Conservation (phyloP, 2,113 vertebrate species). For the Buteo buteo region DNA sequence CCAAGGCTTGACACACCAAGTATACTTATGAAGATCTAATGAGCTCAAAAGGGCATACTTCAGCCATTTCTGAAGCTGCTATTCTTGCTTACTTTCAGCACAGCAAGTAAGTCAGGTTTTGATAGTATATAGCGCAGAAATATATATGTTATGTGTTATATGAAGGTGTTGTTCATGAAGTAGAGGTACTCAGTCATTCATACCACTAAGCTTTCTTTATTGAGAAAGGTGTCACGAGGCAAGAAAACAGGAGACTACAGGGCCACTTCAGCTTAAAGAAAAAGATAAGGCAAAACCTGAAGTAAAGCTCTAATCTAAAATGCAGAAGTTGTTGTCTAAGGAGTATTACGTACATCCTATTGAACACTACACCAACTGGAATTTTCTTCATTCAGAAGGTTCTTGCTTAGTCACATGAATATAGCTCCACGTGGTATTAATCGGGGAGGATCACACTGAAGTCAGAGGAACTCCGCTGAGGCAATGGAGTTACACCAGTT, state of each 20-base stretch:
- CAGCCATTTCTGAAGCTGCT: neutral
- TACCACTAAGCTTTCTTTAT: neutral
- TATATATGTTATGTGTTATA: neutral
- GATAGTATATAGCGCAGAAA: neutral
- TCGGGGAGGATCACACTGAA: neutral
- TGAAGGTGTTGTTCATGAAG: neutral
- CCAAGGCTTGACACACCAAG: neutral
- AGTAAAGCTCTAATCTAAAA: neutral
- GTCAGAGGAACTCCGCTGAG: neutral
- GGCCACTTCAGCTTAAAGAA: neutral
- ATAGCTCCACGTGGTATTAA: neutral
- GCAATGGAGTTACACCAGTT: neutral
- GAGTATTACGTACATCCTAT: neutral
- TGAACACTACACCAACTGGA: neutral
- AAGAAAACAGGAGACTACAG: neutral
- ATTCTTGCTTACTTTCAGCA: neutral
- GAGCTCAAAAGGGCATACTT: neutral
- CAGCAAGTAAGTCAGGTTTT: neutral
- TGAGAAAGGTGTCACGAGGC: neutral
- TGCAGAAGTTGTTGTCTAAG: neutral
- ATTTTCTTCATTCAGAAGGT: neutral
- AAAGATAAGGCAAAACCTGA: neutral
- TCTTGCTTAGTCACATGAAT: neutral
- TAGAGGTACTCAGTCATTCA: neutral
- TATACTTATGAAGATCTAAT: neutral